Conservation (phyloP, 2,797 vertebrate species). For the Propithecus perrieri region DNA sequence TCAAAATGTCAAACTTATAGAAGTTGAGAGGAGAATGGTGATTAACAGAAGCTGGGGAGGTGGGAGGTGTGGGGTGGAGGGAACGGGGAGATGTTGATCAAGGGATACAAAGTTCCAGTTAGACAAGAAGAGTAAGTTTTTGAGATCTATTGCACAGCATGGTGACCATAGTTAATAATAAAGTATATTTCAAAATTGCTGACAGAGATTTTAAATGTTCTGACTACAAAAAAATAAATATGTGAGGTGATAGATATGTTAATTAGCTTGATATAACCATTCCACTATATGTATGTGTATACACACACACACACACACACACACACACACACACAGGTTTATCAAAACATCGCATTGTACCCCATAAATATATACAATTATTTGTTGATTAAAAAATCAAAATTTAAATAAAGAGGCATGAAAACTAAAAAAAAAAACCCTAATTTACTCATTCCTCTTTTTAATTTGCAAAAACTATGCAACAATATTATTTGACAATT, state of each 20-base stretch:
- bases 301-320: neutral
- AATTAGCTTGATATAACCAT: neutral
- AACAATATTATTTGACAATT: neutral
- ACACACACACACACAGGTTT: neutral
- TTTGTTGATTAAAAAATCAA: neutral
- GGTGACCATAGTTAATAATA: neutral
- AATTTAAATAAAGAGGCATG: neutral
- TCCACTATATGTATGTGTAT: neutral
- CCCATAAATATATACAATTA: neutral
- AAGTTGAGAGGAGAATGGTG: neutral
- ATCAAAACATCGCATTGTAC: neutral
- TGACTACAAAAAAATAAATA: neutral
- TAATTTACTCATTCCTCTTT: neutral
- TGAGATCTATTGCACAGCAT: neutral
- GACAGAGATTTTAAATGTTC: neutral
- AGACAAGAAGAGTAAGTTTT: neutral
- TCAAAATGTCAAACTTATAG: neutral
- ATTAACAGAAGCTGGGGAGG: neutral
- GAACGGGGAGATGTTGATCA: neutral
- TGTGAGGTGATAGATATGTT: neutral
- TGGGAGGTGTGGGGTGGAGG: neutral
- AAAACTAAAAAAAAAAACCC: neutral
- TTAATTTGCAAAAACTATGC: neutral
- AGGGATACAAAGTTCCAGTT: neutral
- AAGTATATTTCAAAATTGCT: neutral